Base-by-base conservation (phyloP, 2,888 invertebrate species). In the Drosophila mulleri region DNA sequence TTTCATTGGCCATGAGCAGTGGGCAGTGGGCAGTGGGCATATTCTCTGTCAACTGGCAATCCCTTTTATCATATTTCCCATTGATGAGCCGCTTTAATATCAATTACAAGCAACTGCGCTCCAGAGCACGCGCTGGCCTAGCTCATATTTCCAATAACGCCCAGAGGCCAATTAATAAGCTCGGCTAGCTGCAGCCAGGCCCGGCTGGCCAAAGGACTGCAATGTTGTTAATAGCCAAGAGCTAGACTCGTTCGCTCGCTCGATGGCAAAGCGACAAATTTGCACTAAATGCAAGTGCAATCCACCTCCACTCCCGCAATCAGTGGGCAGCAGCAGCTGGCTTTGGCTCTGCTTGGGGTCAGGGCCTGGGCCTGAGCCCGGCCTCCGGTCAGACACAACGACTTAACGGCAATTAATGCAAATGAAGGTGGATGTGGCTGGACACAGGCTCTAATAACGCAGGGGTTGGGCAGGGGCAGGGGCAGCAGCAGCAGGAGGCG, bases 341-440 rank as follows among this genome's bases (percentile, higher is more conserved):
- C 16, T 32, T 29, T 6, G 26, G 26, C 8, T 29, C 1, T 29
- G 29, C 11, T 11, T 5, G 29, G 29, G 26, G 16, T 42, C 26
- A 14, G 45, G 45, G 44, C 2, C 16, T 12, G 45, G 45, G 44
- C 3, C 2, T 5, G 44, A 20, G 12, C 3, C 39, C 9, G 9
- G 12, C 50, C 50, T 45, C 26, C 18, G 61, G 67, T 37, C 67
- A 39, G 80, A 62, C 78, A 53, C 66, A 74, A 66, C 83, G 72
- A 87, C 84, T 85, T 84, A 86, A 82, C 83, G 72, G 78, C 86
- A 89, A 82, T 86, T 88, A 89, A 89, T 86, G 86, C 88, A 89
- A 86, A 84, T 88, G 85, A 88, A 84, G 85, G 82, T 87, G 73
- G 65, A 70, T 72, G 73, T 52, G 65, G 52, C 47, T 37, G 69